Evolutionary conservation across 2,797 vertebrate species (phyloP), one percentile per base, ranked within the genome.

Genomic region (Cottoperca gobio): DNA sequence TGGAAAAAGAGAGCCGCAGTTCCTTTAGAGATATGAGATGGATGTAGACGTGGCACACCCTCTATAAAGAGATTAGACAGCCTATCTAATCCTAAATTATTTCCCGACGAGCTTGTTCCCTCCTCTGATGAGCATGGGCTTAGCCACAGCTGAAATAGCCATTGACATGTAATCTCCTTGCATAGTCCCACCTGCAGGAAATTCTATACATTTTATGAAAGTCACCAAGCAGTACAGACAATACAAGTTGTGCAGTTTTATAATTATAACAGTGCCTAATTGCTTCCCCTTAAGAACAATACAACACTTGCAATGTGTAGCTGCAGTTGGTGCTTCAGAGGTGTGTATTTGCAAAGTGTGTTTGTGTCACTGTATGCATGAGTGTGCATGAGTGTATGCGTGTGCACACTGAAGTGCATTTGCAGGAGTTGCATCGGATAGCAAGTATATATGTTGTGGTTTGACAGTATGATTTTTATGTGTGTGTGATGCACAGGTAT

Each of bases 61-160:
- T 93, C 92, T 91, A 95, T 97, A 96, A 99, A 97, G 96, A 96
- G 97, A 98, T 98, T 98, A 98, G 88, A 86, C 87, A 77, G 85
- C 89, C 91, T 84, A 87, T 93, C 91, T 97, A 98, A 99, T 99
- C 96, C 95, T 91, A 96, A 96, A 97, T 96, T 95, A 95, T 96
- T 96, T 95, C 93, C 94, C 92, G 84, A 94, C 88, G 86, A 92
- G 93, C 91, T 93, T 71, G 81, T 84, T 96, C 92, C 91, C 93
- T 85, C 66, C 83, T 95, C 92, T 89, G 94, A 94, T 96, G 94
- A 95, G 84, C 78, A 48, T 73, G 78, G 85, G 93, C 93, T 95
- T 95, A 96, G 66, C 70, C 67, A 76, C 74, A 84, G 95, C 95
- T 95, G 92, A 96, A 95, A 90, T 93, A 95, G 86, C 88, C 91